phyloP scores from a whole-genome alignment of 2,113 vertebrate species.

The Mobula birostris region DNA sequence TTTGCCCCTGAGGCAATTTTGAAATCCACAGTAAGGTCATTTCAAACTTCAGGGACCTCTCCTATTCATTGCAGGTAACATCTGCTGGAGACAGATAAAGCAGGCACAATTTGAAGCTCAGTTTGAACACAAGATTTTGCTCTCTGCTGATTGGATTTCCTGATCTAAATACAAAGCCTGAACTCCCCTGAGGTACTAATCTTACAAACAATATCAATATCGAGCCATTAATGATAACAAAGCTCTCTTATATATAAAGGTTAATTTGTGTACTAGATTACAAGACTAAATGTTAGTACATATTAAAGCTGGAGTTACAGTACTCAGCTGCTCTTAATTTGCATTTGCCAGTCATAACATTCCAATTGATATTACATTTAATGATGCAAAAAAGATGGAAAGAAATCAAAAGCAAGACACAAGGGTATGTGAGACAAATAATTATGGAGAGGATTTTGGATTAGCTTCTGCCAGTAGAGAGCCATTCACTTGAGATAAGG shows the following conservation, averaged over 20 bases:
- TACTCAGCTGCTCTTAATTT: not conserved
- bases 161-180: not conserved
- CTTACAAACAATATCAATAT: conserved; percentile 14
- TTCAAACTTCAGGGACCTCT: conserved; percentile 18
- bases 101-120: not conserved
- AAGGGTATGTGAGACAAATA: not conserved
- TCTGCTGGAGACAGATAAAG: conserved; percentile 18
- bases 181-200: conserved; percentile 1
- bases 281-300: not conserved
- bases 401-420: not conserved
- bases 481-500: not conserved
- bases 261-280: not conserved
- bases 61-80: not conserved
- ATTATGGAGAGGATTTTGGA: not conserved
- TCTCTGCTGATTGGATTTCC: not conserved
- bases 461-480: conserved; percentile 3
- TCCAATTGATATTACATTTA: not conserved
- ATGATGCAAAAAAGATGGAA: not conserved
- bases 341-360: not conserved
- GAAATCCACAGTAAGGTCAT: not conserved
- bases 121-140: not conserved
- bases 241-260: not conserved
- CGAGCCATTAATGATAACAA: conserved; percentile 4
- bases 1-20: not conserved
- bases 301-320: not conserved